Conservation (phyloP, 2,113 vertebrate genomes). For the Ariopsis seemanni region DNA sequence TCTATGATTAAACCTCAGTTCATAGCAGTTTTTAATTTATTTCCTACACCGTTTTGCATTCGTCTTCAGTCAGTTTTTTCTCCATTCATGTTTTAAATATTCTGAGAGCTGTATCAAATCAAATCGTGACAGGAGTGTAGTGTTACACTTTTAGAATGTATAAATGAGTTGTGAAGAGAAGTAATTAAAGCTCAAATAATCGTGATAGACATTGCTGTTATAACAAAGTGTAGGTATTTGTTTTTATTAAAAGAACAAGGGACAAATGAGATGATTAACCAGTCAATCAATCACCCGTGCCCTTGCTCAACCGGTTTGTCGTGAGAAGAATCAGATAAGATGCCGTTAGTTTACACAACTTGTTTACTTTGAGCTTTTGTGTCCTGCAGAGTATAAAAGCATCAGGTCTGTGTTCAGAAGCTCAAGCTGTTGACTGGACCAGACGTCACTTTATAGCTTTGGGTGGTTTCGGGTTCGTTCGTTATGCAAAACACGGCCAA, state of each 20-base stretch:
- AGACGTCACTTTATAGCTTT: background rate
- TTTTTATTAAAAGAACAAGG: background rate
- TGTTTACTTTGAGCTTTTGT: slow-evolving; percentile 8
- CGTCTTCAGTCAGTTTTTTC: no score
- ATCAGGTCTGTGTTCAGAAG: background rate
- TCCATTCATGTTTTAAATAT: background rate
- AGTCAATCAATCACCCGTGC: background rate
- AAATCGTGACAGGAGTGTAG: background rate
- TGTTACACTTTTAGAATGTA: background rate
- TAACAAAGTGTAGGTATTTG: background rate
- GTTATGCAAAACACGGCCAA: slow-evolving; percentile 18
- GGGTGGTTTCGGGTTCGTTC: background rate
- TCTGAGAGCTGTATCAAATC: background rate
- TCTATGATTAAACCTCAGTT: background rate
- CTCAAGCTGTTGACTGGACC: background rate
- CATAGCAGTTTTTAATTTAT: background rate
- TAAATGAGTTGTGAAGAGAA: background rate
- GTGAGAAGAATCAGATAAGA: slow-evolving; percentile 8
- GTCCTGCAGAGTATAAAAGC: background rate
- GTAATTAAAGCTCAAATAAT: background rate
- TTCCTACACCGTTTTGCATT: background rate
- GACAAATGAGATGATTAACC: background rate
- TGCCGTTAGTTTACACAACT: background rate
- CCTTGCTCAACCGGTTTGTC: slow-evolving; percentile 15
- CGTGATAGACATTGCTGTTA: background rate